Evolutionary conservation across 1,140 invertebrate genomes (phyloP), one percentile per base, ranked within the genome.

Genomic region (Caenorhabditis latens): DNA sequence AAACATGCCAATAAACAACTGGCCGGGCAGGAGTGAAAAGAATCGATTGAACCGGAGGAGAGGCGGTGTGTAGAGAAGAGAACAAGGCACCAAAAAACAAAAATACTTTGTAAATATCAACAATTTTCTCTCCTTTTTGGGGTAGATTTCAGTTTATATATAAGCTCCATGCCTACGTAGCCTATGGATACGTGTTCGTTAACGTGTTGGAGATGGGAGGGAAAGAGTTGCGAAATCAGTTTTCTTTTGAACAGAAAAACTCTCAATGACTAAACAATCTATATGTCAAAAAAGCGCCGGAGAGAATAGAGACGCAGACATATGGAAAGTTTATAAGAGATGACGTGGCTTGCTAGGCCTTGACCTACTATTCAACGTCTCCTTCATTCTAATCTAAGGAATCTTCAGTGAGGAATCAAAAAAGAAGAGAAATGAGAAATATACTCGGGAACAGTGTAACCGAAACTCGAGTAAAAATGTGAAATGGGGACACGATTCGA

Each of bases 1-100:
- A 21, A 32, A 24, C 11, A 46, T 9, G 13, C 46, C 71, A 79
- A 79, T 42, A 79, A 79, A 79, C 71, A 79, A 79, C 71, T 79
- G 71, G 53, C 53, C 71, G 46, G 46, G 4, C 13, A 14, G 42
- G 16, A 14, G 14, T 43, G 21, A 11, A 8, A 24, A 11, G 40
- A 42, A 16, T 11, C 32, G 61, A 43, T 43, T 11, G 13, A 43
- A 71, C 8, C 8, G 42, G 42, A 14, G 42, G 19, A 16, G 42
- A 43, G 4, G 42, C 19, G 16, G 21, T 4, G 14, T 43, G 65
- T 11, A 16, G 19, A 71, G 42, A n/a, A 71, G 42, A 71, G 42
- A 43, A 71, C 42, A 71, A 71, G 42, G 42, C 65, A 71, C 65
- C 65, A 71, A 43, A 71, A 46, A 71, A 9, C 61, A 63, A 32